Base-by-base conservation (phyloP, 2,888 invertebrate genomes). In the Melanostoma mellinum region DNA sequence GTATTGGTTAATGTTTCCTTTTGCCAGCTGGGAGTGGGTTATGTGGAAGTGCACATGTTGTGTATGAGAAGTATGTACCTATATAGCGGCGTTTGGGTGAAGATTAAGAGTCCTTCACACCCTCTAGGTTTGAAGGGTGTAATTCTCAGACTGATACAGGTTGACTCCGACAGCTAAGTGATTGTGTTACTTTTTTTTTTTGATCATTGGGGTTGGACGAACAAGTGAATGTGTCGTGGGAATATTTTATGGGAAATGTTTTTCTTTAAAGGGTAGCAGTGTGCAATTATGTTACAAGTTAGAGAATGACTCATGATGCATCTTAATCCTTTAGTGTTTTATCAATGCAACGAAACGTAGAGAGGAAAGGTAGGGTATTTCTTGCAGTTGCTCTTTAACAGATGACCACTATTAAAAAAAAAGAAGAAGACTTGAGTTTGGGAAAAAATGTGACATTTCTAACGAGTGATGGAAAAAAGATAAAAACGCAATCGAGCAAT, bases 1-100 rank as follows among this genome's bases (percentile, higher is more conserved):
- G 69, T 65, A 58, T 84, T 69, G 79, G 84, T 75, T 84, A 79
- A 84, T 84, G 79, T 79, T 84, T 84, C 79, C 84, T 75, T 67
- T 75, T 48, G 60, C 56, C 68, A 78, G 60, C 48, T 46, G 68
- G 74, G 32, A 65, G 50, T 30, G 61, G 46, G 36, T 38, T 44
- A 5, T 4, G 44, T 8, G 42, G 30, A 44, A 40, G 40, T 8
- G 38, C 9, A 53, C 56, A 69, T 20, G 20, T 20, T 20, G 20
- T 81, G 63, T 58, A 68, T 58, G 50, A 38, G 4, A 38, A 63
- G 6, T 36, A 63, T 20, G 20, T 20, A 20, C 1, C 0, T 20
- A 20, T 20, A 20, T 20, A 1, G 20, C 1, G 20, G 20, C 20
- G 20, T 20, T 20, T 20, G 20, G 20, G 56, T 10, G 32, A 56